phyloP scores from a whole-genome alignment of 1,140 invertebrate genomes.

The Platyura marginata region DNA sequence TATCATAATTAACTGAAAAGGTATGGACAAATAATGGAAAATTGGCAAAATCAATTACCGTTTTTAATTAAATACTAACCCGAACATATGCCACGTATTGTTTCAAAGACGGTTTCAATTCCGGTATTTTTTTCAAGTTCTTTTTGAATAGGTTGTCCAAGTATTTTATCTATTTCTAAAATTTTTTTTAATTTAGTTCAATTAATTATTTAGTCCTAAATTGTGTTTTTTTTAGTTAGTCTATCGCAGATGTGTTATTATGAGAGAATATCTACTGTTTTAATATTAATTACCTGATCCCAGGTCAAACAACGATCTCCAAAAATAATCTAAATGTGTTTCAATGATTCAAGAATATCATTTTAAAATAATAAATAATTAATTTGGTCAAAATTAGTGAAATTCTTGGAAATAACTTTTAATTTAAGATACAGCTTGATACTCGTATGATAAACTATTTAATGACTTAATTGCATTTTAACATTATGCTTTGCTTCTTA shows the following conservation, averaged over 20 bases:
- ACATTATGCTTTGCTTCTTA: no score
- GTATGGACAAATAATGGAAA: neutral
- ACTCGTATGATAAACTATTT: no score
- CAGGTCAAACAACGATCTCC: no score
- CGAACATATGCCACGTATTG: conserved; percentile 31
- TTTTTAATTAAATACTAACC: conserved; percentile 20
- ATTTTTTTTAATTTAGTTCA: neutral
- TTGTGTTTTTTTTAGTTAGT: neutral
- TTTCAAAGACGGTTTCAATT: conserved; percentile 34
- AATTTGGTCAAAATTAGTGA: no score
- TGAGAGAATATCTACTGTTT: no score
- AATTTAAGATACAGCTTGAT: no score
- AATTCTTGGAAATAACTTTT: no score
- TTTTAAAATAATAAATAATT: no score
- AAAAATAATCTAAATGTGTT: no score
- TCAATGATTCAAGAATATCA: no score
- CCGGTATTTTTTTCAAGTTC: conserved; percentile 38
- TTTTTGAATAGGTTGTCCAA: conserved; percentile 38
- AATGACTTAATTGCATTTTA: no score
- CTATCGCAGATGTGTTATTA: neutral
- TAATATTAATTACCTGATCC: no score
- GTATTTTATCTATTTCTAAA: conserved; percentile 38
- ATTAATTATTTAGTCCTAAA: neutral
- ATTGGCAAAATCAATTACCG: neutral
- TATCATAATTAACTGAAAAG: conserved; percentile 26